Evolutionary conservation across 2,797 vertebrate genomes (phyloP).

Genomic region (Cygnus olor): DNA sequence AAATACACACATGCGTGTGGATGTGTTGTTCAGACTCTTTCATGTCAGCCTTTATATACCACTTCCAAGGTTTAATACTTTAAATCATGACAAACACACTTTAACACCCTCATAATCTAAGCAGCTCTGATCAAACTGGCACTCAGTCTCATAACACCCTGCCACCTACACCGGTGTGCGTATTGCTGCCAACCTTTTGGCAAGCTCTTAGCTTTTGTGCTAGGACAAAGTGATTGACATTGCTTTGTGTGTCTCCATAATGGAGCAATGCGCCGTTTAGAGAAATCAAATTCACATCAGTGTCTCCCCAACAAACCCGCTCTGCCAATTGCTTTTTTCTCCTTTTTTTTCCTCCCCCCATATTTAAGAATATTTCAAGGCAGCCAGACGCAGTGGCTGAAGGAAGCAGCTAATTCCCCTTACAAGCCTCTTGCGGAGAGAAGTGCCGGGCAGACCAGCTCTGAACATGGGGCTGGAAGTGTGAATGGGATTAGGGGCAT

Average conservation of each 20-base stretch:
- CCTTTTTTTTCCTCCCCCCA: accelerated
- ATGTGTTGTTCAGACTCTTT: neutral
- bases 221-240: slow-evolving; percentile 39
- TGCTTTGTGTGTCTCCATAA: slow-evolving; percentile 35
- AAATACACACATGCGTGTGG: neutral
- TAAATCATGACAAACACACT: slow-evolving; percentile 21
- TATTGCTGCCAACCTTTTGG: slow-evolving; percentile 26
- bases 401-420: slow-evolving; percentile 13
- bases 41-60: neutral
- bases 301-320: slow-evolving; percentile 11
- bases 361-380: neutral
- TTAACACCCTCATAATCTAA: neutral
- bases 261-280: neutral
- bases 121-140: slow-evolving; percentile 21
- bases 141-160: neutral
- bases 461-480: neutral
- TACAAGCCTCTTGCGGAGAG: neutral
- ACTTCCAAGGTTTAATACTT: neutral
- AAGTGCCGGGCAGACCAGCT: neutral
- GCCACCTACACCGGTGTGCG: neutral
- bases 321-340: neutral
- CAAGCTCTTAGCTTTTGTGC: slow-evolving; percentile 42
- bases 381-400: neutral
- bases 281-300: slow-evolving; percentile 18
- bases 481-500: slow-evolving; percentile 28